Evolutionary conservation across 2,888 invertebrate genomes (phyloP).

Genomic region (Limulus polyphemus): DNA sequence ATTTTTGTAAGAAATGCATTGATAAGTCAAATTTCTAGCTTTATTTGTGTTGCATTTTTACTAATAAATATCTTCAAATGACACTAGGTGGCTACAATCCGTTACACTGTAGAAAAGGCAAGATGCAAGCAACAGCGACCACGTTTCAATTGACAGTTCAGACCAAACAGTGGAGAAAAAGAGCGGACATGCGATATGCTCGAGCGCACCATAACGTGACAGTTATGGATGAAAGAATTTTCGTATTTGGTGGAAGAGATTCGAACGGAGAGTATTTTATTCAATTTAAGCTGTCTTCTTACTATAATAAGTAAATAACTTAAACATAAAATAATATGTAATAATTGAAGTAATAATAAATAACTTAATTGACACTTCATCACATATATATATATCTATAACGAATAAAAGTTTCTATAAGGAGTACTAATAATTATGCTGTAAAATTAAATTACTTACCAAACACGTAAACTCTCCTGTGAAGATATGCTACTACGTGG

Average conservation of each 20-base stretch:
- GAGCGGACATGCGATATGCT: constrained; percentile 15
- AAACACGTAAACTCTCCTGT: constrained; percentile 11
- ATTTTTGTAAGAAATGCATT: no score
- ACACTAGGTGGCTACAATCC: constrained; percentile 15
- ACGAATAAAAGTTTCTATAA: no score
- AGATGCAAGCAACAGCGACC: constrained; percentile 12
- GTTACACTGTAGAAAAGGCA: constrained; percentile 4
- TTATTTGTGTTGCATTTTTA: no score
- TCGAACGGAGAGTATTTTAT: constrained; percentile 2
- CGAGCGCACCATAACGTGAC: constrained; percentile 14
- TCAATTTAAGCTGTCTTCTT: no score
- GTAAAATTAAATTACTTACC: constrained; percentile 2
- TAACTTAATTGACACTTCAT: no score
- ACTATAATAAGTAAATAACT: no score
- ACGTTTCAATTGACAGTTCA: constrained; percentile 11
- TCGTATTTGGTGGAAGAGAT: constrained; percentile 18
- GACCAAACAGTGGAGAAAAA: constrained; percentile 14
- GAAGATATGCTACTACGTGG: constrained; percentile 12
- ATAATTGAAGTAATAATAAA: no score
- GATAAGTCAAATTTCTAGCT: no score
- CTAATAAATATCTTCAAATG: no score
- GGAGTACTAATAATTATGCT: no score
- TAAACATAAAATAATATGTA: no score
- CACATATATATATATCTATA: no score
- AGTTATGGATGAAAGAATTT: constrained; percentile 11